phyloP scores from a whole-genome alignment of 2,113 vertebrate species.

The Tauraco erythrolophus region DNA sequence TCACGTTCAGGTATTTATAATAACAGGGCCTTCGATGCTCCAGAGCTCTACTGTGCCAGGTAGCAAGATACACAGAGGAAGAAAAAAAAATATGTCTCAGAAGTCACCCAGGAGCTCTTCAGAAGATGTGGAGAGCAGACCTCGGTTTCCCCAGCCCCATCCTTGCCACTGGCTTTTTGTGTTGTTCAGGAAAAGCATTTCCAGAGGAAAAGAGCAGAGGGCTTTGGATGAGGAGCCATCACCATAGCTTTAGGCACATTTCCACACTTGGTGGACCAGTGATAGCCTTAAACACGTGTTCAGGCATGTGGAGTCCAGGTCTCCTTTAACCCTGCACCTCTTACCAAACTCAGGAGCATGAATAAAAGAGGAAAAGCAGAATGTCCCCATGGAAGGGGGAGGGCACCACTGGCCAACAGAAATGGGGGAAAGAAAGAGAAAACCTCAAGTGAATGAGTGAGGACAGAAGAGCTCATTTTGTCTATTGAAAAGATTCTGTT shows the following conservation, averaged over 20 bases:
- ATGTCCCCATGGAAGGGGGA: too few relatives aligned
- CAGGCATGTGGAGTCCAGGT: neutral
- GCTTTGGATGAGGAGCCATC: neutral
- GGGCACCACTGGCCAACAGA: neutral
- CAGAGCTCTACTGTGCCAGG: neutral
- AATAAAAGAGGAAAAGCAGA: neutral
- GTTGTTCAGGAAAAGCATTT: neutral
- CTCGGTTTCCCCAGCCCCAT: neutral
- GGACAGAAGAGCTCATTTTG: constrained; percentile 19
- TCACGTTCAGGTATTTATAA: neutral
- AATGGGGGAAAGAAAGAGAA: neutral
- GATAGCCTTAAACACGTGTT: neutral
- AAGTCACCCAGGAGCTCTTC: neutral
- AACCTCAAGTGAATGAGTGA: neutral
- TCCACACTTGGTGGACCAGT: neutral
- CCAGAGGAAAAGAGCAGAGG: neutral
- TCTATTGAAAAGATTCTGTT: constrained; percentile 67
- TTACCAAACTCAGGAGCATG: neutral
- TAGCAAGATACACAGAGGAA: neutral
- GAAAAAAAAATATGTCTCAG: neutral
- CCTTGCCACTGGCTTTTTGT: neutral
- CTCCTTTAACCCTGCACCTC: neutral
- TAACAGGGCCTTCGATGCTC: neutral
- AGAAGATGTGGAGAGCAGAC: neutral
- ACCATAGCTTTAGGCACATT: neutral